Evolutionary conservation across 1,140 invertebrate species (phyloP).

Genomic region (Eueides isabella): DNA sequence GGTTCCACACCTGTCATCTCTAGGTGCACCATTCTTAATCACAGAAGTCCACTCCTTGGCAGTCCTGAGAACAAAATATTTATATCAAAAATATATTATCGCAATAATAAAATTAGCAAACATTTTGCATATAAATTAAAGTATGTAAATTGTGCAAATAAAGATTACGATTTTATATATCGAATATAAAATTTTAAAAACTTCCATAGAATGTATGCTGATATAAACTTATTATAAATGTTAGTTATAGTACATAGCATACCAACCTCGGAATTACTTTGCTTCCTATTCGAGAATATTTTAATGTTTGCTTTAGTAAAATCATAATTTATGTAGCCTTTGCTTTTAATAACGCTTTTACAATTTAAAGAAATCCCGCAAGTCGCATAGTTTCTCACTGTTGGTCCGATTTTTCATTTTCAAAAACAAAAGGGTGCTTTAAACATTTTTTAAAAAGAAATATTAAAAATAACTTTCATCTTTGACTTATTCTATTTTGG

Average conservation of each 20-base stretch:
- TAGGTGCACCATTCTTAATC: constrained; percentile 72
- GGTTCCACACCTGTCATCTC: constrained; percentile 67
- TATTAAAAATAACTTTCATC: constrained; percentile 81
- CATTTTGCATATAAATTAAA: background rate
- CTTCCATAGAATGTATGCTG: constrained; percentile 10
- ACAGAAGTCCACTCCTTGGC: constrained; percentile 46
- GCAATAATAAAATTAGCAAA: background rate
- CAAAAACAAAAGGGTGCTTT: constrained; percentile 44
- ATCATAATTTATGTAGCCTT: constrained; percentile 77
- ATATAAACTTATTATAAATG: constrained; percentile 13
- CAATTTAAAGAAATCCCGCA: constrained; percentile 49
- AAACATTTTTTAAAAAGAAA: constrained; percentile 57
- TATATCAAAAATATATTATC: constrained; percentile 1
- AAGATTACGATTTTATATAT: background rate
- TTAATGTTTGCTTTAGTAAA: constrained; percentile 73
- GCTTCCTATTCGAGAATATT: constrained; percentile 73
- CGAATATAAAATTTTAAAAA: constrained; percentile 1
- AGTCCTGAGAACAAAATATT: constrained; percentile 54
- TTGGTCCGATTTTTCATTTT: constrained; percentile 54
- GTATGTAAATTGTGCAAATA: background rate
- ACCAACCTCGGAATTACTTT: constrained; percentile 66
- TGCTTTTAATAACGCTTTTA: constrained; percentile 50
- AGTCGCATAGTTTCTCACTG: constrained; percentile 48
- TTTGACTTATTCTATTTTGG: constrained; percentile 76
- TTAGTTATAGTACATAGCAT: constrained; percentile 37